phyloP scores from a whole-genome alignment of 2,888 invertebrate species.

The Prostheceraeus crozeri region DNA sequence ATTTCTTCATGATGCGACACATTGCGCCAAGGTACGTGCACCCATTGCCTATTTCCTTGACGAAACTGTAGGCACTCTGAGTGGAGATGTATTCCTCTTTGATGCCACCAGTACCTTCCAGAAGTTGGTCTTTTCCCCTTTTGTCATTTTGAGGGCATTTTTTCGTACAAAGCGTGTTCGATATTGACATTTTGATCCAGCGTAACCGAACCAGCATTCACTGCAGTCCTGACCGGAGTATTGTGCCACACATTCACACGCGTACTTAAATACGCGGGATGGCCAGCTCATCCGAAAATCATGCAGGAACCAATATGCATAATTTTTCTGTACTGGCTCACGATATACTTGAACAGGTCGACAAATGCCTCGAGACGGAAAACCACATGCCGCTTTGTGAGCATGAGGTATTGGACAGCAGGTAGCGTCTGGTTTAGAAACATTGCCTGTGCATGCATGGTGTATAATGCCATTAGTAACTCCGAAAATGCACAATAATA shows the following conservation, averaged over 20 bases:
- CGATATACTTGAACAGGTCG: not conserved
- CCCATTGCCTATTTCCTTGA: too few relatives aligned
- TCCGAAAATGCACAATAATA: too few relatives aligned
- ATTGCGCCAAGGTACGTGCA: too few relatives aligned
- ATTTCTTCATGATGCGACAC: too few relatives aligned
- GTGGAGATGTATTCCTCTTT: too few relatives aligned
- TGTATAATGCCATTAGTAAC: too few relatives aligned
- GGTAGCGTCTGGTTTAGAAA: too few relatives aligned
- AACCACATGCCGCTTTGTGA: not conserved
- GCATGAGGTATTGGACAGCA: not conserved
- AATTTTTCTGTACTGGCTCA: too few relatives aligned
- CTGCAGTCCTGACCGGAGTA: not conserved
- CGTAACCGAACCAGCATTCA: not conserved
- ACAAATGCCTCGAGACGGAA: not conserved
- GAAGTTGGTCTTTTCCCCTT: not conserved
- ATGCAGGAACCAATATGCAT: too few relatives aligned
- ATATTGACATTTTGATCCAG: not conserved
- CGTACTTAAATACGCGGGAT: not conserved
- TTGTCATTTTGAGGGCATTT: not conserved
- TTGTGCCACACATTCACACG: not conserved
- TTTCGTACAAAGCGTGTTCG: not conserved
- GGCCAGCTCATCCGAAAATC: slow-evolving; percentile 3
- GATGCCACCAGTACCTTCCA: too few relatives aligned
- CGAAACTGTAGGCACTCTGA: too few relatives aligned
- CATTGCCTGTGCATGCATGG: too few relatives aligned